These are phyloP conservation scores for Netelia melanura DNA, from an alignment of 2,888 invertebrate species.

Conservation along the genomic window DNA sequence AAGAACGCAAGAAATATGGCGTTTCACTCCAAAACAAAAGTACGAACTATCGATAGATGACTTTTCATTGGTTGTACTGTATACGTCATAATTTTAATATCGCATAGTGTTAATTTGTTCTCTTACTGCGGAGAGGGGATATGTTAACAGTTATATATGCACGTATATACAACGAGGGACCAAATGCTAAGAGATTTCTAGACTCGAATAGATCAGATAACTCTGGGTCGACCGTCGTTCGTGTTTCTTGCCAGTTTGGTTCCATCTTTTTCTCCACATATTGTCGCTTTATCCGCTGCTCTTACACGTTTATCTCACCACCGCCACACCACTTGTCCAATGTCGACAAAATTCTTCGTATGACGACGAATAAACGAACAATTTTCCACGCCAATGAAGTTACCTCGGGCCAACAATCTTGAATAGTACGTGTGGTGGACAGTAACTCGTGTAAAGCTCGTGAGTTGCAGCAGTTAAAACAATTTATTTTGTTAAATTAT, in stretches of 20 bases:
- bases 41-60: no score
- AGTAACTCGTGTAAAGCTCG: conserved; percentile 8
- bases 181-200: conserved; percentile 77
- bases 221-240: conserved; percentile 72
- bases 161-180: conserved; percentile 69
- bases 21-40: no score
- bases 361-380: conserved; percentile 82
- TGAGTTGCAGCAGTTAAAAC: conserved; percentile 17
- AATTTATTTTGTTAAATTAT: background rate
- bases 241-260: conserved; percentile 77
- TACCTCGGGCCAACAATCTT: conserved; percentile 73
- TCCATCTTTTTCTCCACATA: conserved; percentile 41
- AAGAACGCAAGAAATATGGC: no score
- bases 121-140: conserved; percentile 66
- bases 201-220: conserved; percentile 80
- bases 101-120: no score
- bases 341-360: conserved; percentile 77
- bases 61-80: no score
- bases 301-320: conserved; percentile 21
- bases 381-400: conserved; percentile 81
- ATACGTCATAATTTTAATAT: no score
- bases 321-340: conserved; percentile 25
- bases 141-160: conserved; percentile 8
- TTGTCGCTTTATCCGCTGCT: background rate
- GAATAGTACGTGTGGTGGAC: background rate